phyloP scores from a whole-genome alignment of 1,140 invertebrate genomes.

The Ostrea denselamellosa region DNA sequence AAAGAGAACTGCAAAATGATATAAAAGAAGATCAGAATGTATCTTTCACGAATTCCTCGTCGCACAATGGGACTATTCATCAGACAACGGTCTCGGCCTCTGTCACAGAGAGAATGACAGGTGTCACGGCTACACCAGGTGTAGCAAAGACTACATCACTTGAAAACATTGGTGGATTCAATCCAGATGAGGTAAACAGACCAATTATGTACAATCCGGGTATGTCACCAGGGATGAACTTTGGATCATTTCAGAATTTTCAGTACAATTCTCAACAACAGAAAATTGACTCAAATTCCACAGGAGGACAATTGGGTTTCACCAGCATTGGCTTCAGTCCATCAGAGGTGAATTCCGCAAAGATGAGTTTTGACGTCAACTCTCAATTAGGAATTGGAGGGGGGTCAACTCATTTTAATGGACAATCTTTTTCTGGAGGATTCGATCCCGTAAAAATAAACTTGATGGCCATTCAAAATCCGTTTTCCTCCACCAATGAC shows the following conservation, averaged over 20 bases:
- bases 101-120: background rate
- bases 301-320: background rate
- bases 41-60: background rate
- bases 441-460: conserved; percentile 49
- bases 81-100: background rate
- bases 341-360: conserved; percentile 34
- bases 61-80: background rate
- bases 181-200: conserved; percentile 9
- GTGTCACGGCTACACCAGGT: background rate
- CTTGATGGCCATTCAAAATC: conserved; percentile 34
- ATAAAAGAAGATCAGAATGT: background rate
- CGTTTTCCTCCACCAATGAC: background rate
- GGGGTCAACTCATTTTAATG: background rate
- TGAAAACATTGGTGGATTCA: background rate
- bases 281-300: background rate
- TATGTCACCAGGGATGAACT: conserved; percentile 7
- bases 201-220: conserved; percentile 6
- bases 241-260: background rate
- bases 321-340: conserved; percentile 30
- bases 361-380: conserved; percentile 48
- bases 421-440: conserved; percentile 26
- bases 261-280: conserved; percentile 30
- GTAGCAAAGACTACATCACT: background rate
- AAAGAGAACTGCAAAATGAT: no score
- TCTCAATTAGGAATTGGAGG: conserved; percentile 43